Conservation (phyloP, 2,888 invertebrate genomes). For the Sphecodes monilicornis region DNA sequence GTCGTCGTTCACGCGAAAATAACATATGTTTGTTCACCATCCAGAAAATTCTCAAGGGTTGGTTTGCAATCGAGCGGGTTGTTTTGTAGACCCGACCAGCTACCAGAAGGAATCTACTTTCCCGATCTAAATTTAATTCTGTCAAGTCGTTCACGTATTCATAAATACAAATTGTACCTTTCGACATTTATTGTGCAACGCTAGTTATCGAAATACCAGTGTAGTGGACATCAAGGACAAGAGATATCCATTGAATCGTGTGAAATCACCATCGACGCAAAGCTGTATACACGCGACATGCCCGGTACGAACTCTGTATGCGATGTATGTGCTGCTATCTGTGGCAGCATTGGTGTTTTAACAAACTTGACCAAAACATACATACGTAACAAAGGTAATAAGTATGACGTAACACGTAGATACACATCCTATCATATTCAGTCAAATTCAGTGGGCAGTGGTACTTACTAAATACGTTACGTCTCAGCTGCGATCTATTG, state of each 20-base stretch:
- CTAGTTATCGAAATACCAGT: neutral
- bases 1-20: neutral
- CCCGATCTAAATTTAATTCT: neutral
- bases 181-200: neutral
- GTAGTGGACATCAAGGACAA: neutral
- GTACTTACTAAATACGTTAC: too few species aligned
- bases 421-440: too few species aligned
- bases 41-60: neutral
- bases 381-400: too few species aligned
- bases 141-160: neutral
- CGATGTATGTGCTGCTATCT: conserved; percentile 48
- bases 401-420: too few species aligned
- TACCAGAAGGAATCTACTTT: neutral
- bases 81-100: neutral
- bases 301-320: neutral
- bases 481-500: neutral
- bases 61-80: too few species aligned
- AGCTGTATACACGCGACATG: neutral
- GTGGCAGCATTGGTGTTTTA: conserved; percentile 13
- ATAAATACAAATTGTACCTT: neutral
- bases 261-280: conserved; percentile 7
- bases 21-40: neutral
- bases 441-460: too few species aligned
- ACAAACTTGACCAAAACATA: neutral
- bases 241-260: neutral